These are phyloP conservation scores for Vesta saturnalis DNA, from an alignment of 2,888 invertebrate species.

Conservation along the genomic window DNA sequence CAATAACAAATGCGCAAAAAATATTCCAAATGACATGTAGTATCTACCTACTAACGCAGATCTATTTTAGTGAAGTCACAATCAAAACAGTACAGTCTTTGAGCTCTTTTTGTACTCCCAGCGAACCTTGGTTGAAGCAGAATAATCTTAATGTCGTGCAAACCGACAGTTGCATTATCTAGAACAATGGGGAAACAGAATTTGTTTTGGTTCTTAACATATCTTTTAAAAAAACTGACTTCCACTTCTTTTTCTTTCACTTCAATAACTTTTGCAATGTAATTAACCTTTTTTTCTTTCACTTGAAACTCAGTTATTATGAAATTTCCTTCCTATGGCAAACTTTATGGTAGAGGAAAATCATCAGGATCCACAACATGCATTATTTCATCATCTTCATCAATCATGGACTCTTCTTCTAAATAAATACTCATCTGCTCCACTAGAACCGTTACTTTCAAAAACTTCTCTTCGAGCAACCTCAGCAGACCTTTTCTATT, in stretches of 20 bases:
- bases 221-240: too few species aligned
- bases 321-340: too few species aligned
- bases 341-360: too few species aligned
- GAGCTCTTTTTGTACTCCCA: not conserved
- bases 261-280: too few species aligned
- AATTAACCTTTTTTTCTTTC: too few species aligned
- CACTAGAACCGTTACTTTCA: not conserved
- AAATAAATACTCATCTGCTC: not conserved
- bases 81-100: not conserved
- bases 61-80: too few species aligned
- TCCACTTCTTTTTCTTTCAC: too few species aligned
- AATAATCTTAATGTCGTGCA: not conserved
- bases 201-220: not conserved
- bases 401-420: not conserved
- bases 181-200: not conserved
- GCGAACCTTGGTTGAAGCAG: not conserved
- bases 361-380: too few species aligned
- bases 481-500: not conserved
- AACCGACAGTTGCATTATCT: not conserved
- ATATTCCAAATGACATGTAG: too few species aligned
- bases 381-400: too few species aligned
- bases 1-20: too few species aligned
- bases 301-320: not conserved
- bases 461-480: not conserved
- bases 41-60: too few species aligned